Base-by-base conservation (phyloP, 2,888 invertebrate genomes). In the Agrotis exclamationis region DNA sequence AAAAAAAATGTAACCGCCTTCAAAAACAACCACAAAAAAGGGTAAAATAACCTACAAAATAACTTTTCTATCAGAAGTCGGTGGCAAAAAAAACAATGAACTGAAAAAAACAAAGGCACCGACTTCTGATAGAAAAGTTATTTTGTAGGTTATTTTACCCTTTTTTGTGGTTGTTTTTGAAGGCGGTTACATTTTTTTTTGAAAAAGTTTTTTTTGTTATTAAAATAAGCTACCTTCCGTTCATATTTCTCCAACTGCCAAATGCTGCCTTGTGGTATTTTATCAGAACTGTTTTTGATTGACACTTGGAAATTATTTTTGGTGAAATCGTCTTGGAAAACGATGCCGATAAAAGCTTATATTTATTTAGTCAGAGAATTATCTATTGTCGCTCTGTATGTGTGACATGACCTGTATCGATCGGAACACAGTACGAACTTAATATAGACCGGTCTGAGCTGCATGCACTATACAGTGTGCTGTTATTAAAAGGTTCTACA, bases 341-440 rank as follows among this genome's bases (percentile, higher is more conserved):
- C n/a, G n/a, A 2, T 18, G 18, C 2, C 18, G 18, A 47, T 47
- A 47, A 48, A 48, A 9, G 7, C 48, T n/a, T 48, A 33, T 33
- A 33, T 33, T 33, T 63, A 20, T 57, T 53, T 33, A 33, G 28
- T 6, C 28, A 0, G 48, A 50, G 50, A 20, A 7, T 9, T 33
- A 33, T 33, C 9, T 63, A 20, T 57, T 53, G 28, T 63, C 11
- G 50, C 5, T 48, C 11, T 11, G 28, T 62, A 48, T 58, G 48
- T 65, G 51, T 44, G 58, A n/a, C 24, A 24, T 47, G 50, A 57
- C 28, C 11, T 3, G 47, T 53, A 76, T 76, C 48, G 79, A 65
- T 65, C 62, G n/a, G 53, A 53, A n/a, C 20, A 45, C 39, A 45
- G n/a, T 28, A 44, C 64, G 48, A 33, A 62, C 48, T 65, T 58